Percentiles rank a stretch among this genome's conserved stretches.
Evolutionary conservation across 2,113 vertebrate species (phyloP).

Genomic region (Rhodinocichla rosea): DNA sequence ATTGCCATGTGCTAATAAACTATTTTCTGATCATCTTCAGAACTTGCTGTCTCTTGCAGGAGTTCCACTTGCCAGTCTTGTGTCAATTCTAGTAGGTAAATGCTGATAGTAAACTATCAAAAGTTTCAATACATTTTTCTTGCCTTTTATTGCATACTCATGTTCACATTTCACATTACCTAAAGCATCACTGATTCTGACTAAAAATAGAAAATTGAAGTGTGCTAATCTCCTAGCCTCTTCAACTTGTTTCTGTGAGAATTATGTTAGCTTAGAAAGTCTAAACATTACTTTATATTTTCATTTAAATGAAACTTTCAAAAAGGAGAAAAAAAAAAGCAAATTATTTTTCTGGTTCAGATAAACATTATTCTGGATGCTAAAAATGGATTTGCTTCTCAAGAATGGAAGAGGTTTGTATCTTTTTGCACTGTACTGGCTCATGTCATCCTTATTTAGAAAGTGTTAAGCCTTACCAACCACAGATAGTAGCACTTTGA

Average conservation of each 20-base stretch:
- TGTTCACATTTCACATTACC: not conserved
- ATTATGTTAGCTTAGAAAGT: not conserved
- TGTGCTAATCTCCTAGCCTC: not conserved
- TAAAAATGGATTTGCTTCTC: not conserved
- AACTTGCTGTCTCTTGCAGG: not conserved
- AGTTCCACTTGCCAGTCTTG: not conserved
- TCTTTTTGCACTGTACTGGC: not conserved
- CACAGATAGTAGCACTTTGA: not conserved
- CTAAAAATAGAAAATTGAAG: not conserved
- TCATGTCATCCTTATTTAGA: not conserved
- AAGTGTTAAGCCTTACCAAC: not conserved
- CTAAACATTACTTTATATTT: not conserved
- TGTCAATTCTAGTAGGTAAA: not conserved
- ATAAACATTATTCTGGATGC: not conserved
- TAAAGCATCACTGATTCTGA: not conserved
- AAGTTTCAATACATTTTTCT: not conserved
- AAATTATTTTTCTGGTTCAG: not conserved
- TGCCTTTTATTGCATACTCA: not conserved
- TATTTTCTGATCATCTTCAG: not conserved
- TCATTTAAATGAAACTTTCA: not conserved
- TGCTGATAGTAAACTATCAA: not conserved
- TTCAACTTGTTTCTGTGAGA: not conserved
- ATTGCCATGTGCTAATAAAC: constrained; percentile 28
- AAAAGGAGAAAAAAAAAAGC: not conserved
- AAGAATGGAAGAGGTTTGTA: not conserved